phyloP scores from a whole-genome alignment of 2,113 vertebrate genomes.

The Dasyurus viverrinus region DNA sequence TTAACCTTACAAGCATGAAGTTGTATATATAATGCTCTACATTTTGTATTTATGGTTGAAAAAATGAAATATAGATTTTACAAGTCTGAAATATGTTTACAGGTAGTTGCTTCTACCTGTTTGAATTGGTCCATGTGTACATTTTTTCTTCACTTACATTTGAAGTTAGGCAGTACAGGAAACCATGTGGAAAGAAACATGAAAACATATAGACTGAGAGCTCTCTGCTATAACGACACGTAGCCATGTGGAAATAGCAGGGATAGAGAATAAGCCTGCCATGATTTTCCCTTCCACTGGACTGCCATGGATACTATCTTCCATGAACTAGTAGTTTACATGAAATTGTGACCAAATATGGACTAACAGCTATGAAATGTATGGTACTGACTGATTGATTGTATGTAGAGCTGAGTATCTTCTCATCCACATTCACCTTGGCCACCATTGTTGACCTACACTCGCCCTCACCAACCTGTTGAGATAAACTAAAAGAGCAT shows the following conservation, averaged over 20 bases:
- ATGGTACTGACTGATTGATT: conserved; percentile 82
- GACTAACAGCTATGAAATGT: conserved; percentile 81
- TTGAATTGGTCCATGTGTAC: conserved; percentile 77
- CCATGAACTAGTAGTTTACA: conserved; percentile 86
- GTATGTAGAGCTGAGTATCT: conserved; percentile 78
- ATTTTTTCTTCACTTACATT: conserved; percentile 75
- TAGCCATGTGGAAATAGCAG: conserved; percentile 55
- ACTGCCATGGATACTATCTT: conserved; percentile 85
- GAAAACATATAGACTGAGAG: conserved; percentile 64
- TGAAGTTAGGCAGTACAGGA: conserved; percentile 74
- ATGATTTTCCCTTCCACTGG: conserved; percentile 79
- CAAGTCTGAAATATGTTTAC: conserved; percentile 88
- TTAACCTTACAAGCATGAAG: conserved; percentile 98
- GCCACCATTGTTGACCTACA: conserved; percentile 75
- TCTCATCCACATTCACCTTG: conserved; percentile 80
- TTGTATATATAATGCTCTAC: conserved; percentile 96
- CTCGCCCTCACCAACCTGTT: conserved; percentile 78
- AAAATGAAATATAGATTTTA: conserved; percentile 85
- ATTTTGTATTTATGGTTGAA: conserved; percentile 97
- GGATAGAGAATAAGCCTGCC: conserved; percentile 74
- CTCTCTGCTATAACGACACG: conserved; percentile 65
- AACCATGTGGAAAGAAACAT: conserved; percentile 77
- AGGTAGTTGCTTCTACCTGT: conserved; percentile 89
- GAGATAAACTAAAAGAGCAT: conserved; percentile 91
- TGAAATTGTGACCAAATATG: conserved; percentile 87